phyloP scores from a whole-genome alignment of 2,888 invertebrate genomes.

The Limnephilus marmoratus region DNA sequence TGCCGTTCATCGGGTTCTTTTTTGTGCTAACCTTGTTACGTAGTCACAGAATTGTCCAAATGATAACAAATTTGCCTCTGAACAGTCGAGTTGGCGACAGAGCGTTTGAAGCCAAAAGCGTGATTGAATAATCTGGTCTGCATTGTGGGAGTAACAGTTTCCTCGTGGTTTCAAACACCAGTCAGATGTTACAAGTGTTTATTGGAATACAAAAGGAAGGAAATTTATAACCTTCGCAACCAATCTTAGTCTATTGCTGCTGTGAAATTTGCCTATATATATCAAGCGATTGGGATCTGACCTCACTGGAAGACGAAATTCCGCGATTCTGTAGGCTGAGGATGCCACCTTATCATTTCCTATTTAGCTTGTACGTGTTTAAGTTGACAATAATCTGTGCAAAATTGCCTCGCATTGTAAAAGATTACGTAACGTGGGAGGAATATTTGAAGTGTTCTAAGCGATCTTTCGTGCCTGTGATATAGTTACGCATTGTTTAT shows the following conservation, averaged over 20 bases:
- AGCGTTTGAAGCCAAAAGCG: background rate
- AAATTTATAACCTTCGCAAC: conserved; percentile 11
- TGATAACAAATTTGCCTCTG: background rate
- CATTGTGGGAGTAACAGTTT: conserved; percentile 28
- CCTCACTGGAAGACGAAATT: background rate
- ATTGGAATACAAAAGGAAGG: conserved; percentile 29
- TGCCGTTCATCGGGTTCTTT: background rate
- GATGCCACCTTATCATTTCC: background rate
- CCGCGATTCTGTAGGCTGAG: background rate
- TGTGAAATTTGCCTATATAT: background rate
- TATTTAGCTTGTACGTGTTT: background rate
- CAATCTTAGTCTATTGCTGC: background rate
- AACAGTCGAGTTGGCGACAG: background rate
- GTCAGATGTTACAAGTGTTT: background rate
- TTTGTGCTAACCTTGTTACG: background rate
- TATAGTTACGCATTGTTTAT: background rate
- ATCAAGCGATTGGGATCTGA: background rate
- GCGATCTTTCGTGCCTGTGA: background rate
- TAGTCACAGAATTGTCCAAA: background rate
- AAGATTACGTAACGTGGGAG: background rate
- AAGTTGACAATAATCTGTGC: background rate
- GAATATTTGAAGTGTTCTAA: background rate
- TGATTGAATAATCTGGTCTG: conserved; percentile 44
- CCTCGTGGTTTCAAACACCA: background rate
- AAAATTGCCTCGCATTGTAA: background rate